These are phyloP conservation scores for Drosophila erecta DNA, from an alignment of 1,140 invertebrate species.

Conservation along the genomic window DNA sequence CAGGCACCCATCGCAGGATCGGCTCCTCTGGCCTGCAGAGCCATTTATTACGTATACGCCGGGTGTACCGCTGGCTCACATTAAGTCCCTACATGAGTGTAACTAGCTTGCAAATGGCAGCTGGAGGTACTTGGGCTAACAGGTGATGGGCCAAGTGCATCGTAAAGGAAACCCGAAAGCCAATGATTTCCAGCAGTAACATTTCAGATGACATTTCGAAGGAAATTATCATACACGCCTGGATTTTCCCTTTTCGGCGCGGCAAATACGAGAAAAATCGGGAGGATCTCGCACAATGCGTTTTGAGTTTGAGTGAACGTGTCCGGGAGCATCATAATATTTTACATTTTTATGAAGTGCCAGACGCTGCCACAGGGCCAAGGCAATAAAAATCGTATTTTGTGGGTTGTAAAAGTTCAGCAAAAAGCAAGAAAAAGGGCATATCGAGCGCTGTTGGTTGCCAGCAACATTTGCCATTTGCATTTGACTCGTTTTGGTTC, in stretches of 20 bases:
- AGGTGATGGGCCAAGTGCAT: slow-evolving; percentile 16
- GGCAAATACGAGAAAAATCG: slow-evolving; percentile 1
- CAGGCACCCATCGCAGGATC: slow-evolving; percentile 14
- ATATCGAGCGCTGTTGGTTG: slow-evolving; percentile 42
- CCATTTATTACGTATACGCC: slow-evolving; percentile 58
- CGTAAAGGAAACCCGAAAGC: slow-evolving; percentile 23
- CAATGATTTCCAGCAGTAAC: slow-evolving; percentile 10
- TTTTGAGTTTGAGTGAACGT: slow-evolving; percentile 70
- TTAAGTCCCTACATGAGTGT: slow-evolving; percentile 37
- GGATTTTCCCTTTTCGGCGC: slow-evolving; percentile 8
- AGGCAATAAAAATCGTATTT: slow-evolving; percentile 80
- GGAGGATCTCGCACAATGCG: slow-evolving; percentile 40
- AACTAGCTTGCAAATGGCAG: slow-evolving; percentile 43
- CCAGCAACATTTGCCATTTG: slow-evolving; percentile 58
- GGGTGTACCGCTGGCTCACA: slow-evolving; percentile 35
- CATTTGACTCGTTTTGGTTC: slow-evolving; percentile 28
- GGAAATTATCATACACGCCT: slow-evolving; percentile 22
- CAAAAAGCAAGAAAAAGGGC: slow-evolving; percentile 13
- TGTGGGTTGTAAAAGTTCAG: slow-evolving; percentile 77
- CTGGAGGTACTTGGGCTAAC: slow-evolving; percentile 19
- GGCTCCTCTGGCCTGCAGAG: slow-evolving; percentile 7
- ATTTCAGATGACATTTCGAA: slow-evolving; percentile 36
- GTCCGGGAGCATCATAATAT: slow-evolving; percentile 77
- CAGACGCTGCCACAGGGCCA: slow-evolving; percentile 57
- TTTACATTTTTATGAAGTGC: slow-evolving; percentile 83